phyloP scores from a whole-genome alignment of 1,140 invertebrate genomes.

The Aricia agestis region DNA sequence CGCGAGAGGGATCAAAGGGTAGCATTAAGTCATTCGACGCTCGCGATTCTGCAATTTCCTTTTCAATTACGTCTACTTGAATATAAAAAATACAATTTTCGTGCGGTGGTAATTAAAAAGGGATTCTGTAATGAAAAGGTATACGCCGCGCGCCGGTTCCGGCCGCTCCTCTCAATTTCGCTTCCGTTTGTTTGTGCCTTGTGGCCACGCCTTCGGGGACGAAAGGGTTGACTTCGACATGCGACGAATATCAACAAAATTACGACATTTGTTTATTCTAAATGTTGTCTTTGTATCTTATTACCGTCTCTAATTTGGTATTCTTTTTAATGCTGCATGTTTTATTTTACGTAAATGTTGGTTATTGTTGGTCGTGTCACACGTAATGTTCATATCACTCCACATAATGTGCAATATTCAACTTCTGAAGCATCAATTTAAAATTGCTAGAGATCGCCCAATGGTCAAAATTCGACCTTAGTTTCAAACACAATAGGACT shows the following conservation, averaged over 20 bases:
- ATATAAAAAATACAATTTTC: conserved; percentile 75
- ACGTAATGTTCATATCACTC: too few relatives aligned
- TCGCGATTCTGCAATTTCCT: conserved; percentile 67
- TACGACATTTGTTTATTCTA: conserved; percentile 30
- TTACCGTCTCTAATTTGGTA: neutral
- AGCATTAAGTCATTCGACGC: conserved; percentile 69
- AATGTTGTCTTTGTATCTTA: conserved; percentile 4
- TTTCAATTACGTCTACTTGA: conserved; percentile 74
- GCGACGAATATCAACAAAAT: conserved; percentile 45
- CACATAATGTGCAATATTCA: too few relatives aligned
- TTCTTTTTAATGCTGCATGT: neutral
- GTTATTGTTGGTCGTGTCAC: too few relatives aligned
- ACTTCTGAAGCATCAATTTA: too few relatives aligned
- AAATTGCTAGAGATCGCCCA: too few relatives aligned
- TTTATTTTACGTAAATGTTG: too few relatives aligned
- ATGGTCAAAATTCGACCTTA: too few relatives aligned
- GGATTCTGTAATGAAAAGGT: conserved; percentile 75
- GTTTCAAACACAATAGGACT: too few relatives aligned
- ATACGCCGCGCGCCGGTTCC: conserved; percentile 58
- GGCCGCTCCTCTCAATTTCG: conserved; percentile 71
- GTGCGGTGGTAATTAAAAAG: conserved; percentile 73
- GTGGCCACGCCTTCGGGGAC: conserved; percentile 62
- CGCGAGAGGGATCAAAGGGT: conserved; percentile 71
- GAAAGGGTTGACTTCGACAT: conserved; percentile 57
- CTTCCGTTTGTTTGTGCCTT: conserved; percentile 73